Base-by-base conservation (phyloP, 1,140 invertebrate genomes). In the Goniozus legneri region DNA sequence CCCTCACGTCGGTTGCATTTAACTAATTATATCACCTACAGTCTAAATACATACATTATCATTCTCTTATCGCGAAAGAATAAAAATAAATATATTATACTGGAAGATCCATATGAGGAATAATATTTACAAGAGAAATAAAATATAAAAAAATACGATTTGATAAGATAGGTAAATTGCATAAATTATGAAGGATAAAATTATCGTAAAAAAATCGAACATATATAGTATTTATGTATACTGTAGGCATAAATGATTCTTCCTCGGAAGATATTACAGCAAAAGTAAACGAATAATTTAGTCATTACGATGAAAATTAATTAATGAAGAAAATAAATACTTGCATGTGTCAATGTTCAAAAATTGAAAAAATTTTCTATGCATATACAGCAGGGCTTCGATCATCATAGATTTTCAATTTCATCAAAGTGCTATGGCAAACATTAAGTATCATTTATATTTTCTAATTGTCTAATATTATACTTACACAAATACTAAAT, bases 61-160 rank as follows among this genome's bases (percentile, higher is more conserved):
- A 43, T 38, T 37, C 48, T 52, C 53, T 54, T n/a, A 44, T 39
- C 15, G 36, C 37, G 52, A 58, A 63, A 62, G 44, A n/a, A 59
- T 33, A 62, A 62, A 62, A 65, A 64, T 63, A 69, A 67, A 67
- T 67, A 65, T 60, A 57, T 56, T 56, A 49, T 62, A 65, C 42
- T 67, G 67, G 64, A 67, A 69, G 65, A 65, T 49, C 62, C 47
- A 35, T 62, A 50, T 53, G 47, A 61, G 24, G 58, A 67, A 65
- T 60, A 36, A 61, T 69, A 69, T 69, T 63, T 69, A 69, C 67
- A 69, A 45, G 43, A 47, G 43, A 43, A 48, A 52, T 52, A 49
- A 52, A 48, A 52, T 49, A 43, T 21, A 43, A 46, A 52, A 44
- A 52, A 53, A 55, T 52, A 43, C 43, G 39, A 47, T 52, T 13